Percentiles rank a stretch among this genome's conserved stretches.
Conservation (phyloP, 1,140 invertebrate species). For the Dreissena polymorpha region DNA sequence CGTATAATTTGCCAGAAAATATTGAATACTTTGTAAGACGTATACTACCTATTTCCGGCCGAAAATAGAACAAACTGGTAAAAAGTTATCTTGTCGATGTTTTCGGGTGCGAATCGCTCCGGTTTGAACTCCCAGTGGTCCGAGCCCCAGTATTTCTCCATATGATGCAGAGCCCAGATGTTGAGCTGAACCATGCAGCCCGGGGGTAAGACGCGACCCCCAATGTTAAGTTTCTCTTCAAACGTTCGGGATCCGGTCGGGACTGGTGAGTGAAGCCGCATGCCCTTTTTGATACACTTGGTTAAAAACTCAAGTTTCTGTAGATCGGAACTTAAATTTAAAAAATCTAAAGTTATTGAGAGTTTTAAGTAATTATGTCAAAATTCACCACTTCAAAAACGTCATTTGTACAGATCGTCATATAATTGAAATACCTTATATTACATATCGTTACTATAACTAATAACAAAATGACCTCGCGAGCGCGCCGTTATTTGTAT, state of each 20-base stretch:
- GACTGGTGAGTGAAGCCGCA: slow-evolving; percentile 77
- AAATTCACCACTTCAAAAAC: background rate
- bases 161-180: slow-evolving; percentile 57
- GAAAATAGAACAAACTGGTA: slow-evolving; percentile 68
- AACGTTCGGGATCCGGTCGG: slow-evolving; percentile 86
- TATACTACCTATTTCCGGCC: slow-evolving; percentile 63
- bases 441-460: too few species aligned
- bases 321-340: slow-evolving; percentile 66
- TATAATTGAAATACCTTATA: too few species aligned
- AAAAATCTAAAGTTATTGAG: background rate
- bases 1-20: too few species aligned
- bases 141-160: background rate
- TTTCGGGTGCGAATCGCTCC: slow-evolving; percentile 64
- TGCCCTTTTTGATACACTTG: slow-evolving; percentile 77
- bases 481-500: too few species aligned
- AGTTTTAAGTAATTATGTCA: background rate
- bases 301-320: slow-evolving; percentile 75
- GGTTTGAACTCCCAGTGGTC: slow-evolving; percentile 58
- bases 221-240: slow-evolving; percentile 51
- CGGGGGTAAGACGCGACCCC: slow-evolving; percentile 53
- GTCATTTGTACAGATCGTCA: background rate
- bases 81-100: slow-evolving; percentile 53
- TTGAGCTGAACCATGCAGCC: slow-evolving; percentile 27
- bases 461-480: too few species aligned
- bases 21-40: too few species aligned